Percentiles rank a stretch among this genome's conserved stretches.
These are phyloP conservation scores for Akabosia matsudoensis DNA, from an alignment of 1,140 invertebrate species.

Conservation along the genomic window DNA sequence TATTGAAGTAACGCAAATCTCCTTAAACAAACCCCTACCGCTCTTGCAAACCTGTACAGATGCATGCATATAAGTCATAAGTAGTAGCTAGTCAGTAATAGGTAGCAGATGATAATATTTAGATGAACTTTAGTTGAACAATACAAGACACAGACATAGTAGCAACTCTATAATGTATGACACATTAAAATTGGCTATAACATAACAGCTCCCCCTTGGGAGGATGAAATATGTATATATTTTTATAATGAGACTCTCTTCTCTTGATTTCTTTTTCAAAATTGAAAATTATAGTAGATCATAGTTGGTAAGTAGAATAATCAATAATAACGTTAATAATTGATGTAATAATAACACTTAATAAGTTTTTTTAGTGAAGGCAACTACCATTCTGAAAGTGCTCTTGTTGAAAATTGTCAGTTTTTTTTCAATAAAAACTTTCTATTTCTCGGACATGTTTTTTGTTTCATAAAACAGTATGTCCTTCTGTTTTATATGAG, in stretches of 20 bases:
- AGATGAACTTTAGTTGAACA: background rate
- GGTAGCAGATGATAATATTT: no score
- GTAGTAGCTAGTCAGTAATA: background rate
- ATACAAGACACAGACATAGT: background rate
- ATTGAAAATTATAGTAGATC: background rate
- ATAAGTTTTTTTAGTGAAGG: constrained; percentile 23
- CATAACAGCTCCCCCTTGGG: background rate
- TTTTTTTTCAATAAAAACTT: background rate
- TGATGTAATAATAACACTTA: constrained; percentile 4
- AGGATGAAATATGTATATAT: no score
- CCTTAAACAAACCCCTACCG: no score
- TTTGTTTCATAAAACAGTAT: background rate
- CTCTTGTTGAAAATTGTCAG: constrained; percentile 16
- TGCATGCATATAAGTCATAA: no score
- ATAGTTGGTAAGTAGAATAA: background rate
- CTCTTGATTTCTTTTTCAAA: background rate
- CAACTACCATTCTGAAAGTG: constrained; percentile 23
- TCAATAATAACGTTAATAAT: constrained; percentile 6
- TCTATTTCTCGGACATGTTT: background rate
- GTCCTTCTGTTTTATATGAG: background rate
- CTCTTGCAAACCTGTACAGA: no score
- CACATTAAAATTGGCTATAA: background rate
- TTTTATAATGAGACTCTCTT: background rate
- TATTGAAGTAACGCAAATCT: no score
- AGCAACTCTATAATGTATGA: no score